Conservation (phyloP, 2,797 vertebrate genomes). For the Lagodon rhomboides region DNA sequence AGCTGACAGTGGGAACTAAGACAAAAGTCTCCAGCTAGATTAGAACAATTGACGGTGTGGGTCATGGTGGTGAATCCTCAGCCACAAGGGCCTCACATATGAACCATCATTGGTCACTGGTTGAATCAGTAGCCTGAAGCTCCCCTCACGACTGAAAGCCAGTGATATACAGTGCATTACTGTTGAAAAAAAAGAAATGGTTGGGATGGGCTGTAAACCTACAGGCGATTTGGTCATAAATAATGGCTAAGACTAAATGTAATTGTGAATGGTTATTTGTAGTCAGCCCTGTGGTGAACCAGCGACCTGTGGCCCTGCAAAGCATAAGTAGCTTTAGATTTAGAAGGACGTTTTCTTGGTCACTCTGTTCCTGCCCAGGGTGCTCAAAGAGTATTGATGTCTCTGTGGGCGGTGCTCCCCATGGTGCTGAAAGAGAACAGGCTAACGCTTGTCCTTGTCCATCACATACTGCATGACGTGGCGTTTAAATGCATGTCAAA, state of each 20-base stretch:
- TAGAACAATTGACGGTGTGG: not conserved
- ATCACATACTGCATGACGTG: not conserved
- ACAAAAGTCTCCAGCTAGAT: not conserved
- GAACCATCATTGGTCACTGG: not conserved
- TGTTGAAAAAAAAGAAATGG: not conserved
- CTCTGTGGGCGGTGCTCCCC: not conserved
- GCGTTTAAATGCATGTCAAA: not conserved
- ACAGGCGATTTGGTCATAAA: not conserved
- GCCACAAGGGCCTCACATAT: not conserved
- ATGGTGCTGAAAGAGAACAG: conserved; percentile 2
- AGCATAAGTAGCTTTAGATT: too few relatives aligned
- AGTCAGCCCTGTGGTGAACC: too few relatives aligned
- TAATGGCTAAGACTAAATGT: not conserved
- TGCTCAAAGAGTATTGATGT: not conserved
- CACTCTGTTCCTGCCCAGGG: not conserved
- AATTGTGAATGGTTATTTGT: too few relatives aligned
- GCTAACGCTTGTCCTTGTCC: too few relatives aligned
- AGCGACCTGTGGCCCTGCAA: too few relatives aligned
- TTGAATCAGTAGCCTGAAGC: not conserved
- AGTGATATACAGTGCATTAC: not conserved
- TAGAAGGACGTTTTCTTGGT: too few relatives aligned
- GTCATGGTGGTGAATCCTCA: not conserved
- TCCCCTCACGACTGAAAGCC: not conserved
- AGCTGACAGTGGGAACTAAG: not conserved
- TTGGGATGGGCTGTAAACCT: not conserved